A percentile compares a stretch with the other conserved stretches of the same genome.
Evolutionary conservation across 1,140 invertebrate genomes (phyloP).

Genomic region (Euborellia annulipes): DNA sequence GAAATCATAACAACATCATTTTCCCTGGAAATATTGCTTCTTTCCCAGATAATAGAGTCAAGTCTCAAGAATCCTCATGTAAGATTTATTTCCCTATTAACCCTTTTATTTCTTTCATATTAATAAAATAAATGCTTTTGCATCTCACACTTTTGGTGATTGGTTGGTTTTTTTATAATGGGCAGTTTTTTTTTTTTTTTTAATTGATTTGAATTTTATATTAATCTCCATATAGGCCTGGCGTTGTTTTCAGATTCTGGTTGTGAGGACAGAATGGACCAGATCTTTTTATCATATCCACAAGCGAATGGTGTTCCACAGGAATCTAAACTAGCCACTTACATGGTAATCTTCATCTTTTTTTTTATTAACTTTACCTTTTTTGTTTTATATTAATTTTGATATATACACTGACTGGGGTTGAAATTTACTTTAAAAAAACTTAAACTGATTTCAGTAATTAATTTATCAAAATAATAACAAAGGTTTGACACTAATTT

Average conservation of each 20-base stretch:
- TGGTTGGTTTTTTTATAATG: too few relatives aligned
- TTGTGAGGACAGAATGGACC: slow-evolving; percentile 25
- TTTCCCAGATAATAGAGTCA: slow-evolving; percentile 3
- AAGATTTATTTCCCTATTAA: slow-evolving; percentile 1
- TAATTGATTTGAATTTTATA: too few relatives aligned
- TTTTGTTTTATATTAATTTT: neutral
- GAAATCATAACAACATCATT: slow-evolving; percentile 1
- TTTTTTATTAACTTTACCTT: slow-evolving; percentile 1
- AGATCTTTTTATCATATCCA: slow-evolving; percentile 31
- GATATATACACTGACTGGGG: too few relatives aligned
- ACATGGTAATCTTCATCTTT: slow-evolving; percentile 45
- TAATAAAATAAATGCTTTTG: too few relatives aligned
- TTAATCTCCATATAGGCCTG: neutral
- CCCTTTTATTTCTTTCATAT: too few relatives aligned
- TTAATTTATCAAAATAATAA: too few relatives aligned
- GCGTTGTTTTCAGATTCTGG: slow-evolving; percentile 8
- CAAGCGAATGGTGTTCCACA: slow-evolving; percentile 59
- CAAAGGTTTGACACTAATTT: too few relatives aligned
- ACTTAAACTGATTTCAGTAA: too few relatives aligned
- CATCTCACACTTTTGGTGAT: too few relatives aligned
- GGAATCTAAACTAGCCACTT: slow-evolving; percentile 70
- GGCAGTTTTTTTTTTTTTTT: too few relatives aligned
- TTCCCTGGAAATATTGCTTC: slow-evolving; percentile 1
- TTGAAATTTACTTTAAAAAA: too few relatives aligned
- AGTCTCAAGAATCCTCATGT: slow-evolving; percentile 2